Percentiles rank a stretch among this genome's conserved stretches.
These are phyloP conservation scores for Sporophila hypoxantha DNA, from an alignment of 2,113 vertebrate genomes.

Conservation along the genomic window DNA sequence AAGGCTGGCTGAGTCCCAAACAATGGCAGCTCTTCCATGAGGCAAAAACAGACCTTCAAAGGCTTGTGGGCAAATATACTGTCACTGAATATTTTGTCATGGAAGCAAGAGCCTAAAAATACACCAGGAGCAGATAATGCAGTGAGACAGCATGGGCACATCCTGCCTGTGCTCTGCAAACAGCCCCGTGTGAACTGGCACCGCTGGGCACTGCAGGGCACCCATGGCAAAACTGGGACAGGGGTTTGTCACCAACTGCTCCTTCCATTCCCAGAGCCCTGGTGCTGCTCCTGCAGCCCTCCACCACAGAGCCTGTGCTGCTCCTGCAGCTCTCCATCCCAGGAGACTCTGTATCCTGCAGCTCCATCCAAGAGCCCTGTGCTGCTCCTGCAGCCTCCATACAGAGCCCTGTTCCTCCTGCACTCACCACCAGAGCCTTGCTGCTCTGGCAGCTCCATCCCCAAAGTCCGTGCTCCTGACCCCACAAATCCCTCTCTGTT, in stretches of 20 bases:
- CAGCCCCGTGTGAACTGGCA: neutral
- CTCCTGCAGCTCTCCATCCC: neutral
- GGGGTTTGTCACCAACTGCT: neutral
- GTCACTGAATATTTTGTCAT: conserved; percentile 42
- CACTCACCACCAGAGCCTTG: too few relatives aligned
- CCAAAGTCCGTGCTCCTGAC: accelerated
- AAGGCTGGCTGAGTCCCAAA: neutral
- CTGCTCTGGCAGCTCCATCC: neutral
- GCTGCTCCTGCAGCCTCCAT: neutral
- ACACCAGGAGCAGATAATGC: conserved; percentile 1
- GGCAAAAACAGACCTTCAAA: conserved; percentile 2
- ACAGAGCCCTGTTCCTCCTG: neutral
- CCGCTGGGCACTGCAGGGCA: neutral
- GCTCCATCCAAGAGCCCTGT: neutral
- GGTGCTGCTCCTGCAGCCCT: neutral
- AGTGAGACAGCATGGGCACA: conserved; percentile 9
- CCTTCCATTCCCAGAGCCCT: neutral
- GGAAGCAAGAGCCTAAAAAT: conserved; percentile 28
- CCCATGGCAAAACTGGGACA: neutral
- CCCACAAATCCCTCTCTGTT: neutral
- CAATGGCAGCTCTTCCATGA: neutral
- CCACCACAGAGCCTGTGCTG: neutral
- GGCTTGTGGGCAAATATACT: conserved; percentile 1
- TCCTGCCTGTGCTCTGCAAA: conserved; percentile 14
- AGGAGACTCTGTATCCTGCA: too few relatives aligned